Conservation (phyloP, 2,797 vertebrate species). For the Carduelis carduelis region DNA sequence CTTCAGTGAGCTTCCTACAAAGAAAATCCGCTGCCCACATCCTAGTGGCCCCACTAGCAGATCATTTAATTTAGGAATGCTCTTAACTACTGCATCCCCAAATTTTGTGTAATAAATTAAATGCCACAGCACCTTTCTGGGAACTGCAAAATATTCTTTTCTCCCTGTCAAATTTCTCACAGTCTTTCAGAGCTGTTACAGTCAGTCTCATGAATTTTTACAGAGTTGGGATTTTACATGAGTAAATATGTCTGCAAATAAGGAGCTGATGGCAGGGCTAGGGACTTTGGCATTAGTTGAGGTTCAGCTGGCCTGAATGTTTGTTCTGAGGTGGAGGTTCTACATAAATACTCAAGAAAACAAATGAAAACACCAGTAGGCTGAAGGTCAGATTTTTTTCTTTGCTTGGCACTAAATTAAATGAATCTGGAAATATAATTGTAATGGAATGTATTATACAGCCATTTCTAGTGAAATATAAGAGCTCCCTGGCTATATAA, state of each 20-base stretch:
- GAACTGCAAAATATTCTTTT: background rate
- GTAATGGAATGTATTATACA: background rate
- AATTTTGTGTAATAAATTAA: background rate
- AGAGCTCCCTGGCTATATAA: background rate
- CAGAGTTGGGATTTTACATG: background rate
- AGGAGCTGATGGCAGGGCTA: background rate
- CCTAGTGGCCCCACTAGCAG: background rate
- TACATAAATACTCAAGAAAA: background rate
- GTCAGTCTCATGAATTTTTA: background rate
- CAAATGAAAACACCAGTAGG: background rate
- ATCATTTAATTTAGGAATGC: background rate
- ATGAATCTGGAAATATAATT: background rate
- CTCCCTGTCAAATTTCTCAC: background rate
- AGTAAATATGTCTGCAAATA: background rate
- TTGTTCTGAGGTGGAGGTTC: background rate
- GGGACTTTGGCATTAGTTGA: background rate
- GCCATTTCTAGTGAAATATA: background rate
- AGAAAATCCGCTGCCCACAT: background rate
- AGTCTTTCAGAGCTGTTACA: background rate
- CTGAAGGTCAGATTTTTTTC: background rate
- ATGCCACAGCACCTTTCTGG: background rate
- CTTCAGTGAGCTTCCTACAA: background rate
- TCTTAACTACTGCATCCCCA: background rate
- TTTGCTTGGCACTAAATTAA: background rate
- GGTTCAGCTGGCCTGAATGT: background rate